These are phyloP conservation scores for Podiceps cristatus DNA, from an alignment of 2,113 vertebrate genomes.

Conservation along the genomic window DNA sequence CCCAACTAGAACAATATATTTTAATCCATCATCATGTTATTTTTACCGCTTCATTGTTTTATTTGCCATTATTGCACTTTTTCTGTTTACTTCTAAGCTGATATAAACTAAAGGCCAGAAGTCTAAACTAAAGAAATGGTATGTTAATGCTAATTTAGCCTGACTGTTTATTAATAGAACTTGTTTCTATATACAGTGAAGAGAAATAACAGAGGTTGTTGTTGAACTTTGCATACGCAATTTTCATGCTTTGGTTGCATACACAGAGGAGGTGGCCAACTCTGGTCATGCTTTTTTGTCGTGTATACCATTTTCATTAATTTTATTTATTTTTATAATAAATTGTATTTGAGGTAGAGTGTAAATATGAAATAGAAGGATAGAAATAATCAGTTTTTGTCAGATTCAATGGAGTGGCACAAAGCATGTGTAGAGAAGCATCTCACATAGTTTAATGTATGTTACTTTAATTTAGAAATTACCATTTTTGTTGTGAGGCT, in stretches of 20 bases:
- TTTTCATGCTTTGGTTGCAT: background rate
- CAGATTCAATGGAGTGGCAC: background rate
- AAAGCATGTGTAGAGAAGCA: background rate
- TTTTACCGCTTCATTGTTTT: slow-evolving; percentile 53
- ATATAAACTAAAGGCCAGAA: background rate
- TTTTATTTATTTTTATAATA: background rate
- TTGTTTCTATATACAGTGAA: background rate
- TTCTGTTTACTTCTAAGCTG: background rate
- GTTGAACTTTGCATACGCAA: background rate
- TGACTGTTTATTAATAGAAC: slow-evolving; percentile 28
- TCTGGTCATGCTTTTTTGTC: background rate
- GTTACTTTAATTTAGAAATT: slow-evolving; percentile 12
- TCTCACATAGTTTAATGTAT: background rate
- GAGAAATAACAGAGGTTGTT: background rate
- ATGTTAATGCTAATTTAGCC: background rate
- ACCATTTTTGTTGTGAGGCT: background rate
- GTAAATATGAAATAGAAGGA: background rate
- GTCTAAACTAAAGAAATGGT: background rate
- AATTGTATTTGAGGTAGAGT: background rate
- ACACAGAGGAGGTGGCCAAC: background rate
- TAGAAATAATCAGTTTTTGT: background rate
- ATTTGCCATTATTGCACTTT: background rate
- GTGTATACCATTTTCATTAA: background rate
- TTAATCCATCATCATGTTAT: slow-evolving; percentile 6
- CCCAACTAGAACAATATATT: slow-evolving; percentile 5